Evolutionary conservation across 2,113 vertebrate species (phyloP).

Genomic region (Raja brachyura): DNA sequence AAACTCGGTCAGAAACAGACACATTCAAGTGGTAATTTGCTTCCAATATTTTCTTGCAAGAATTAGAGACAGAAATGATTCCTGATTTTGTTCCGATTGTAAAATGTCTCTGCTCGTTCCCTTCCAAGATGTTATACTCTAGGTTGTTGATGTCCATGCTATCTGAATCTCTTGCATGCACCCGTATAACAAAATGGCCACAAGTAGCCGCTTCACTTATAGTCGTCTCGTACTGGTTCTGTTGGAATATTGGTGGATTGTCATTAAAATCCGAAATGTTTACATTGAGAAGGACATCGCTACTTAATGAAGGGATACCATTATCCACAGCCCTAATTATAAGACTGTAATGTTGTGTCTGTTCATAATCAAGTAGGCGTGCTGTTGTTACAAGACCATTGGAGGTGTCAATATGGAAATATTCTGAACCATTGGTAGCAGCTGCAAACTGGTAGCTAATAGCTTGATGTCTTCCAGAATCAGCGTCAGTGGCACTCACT

Average conservation of each 20-base stretch:
- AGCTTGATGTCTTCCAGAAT: constrained; percentile 75
- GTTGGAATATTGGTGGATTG: constrained; percentile 81
- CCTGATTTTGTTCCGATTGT: constrained; percentile 86
- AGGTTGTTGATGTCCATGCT: constrained; percentile 63
- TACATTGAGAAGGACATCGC: constrained; percentile 67
- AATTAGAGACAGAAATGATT: constrained; percentile 84
- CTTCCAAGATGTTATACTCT: constrained; percentile 85
- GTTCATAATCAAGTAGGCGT: constrained; percentile 78
- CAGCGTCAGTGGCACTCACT: constrained; percentile 71
- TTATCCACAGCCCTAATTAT: constrained; percentile 76
- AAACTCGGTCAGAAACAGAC: constrained; percentile 88
- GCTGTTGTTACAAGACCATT: constrained; percentile 74
- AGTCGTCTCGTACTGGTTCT: constrained; percentile 71
- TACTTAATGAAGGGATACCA: constrained; percentile 67
- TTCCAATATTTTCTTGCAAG: constrained; percentile 78
- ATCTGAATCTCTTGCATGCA: constrained; percentile 86
- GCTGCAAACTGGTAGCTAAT: constrained; percentile 73
- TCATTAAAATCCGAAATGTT: constrained; percentile 86
- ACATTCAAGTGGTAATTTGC: constrained; percentile 78
- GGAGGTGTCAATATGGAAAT: constrained; percentile 71
- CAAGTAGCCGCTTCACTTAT: constrained; percentile 85
- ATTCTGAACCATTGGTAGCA: constrained; percentile 62
- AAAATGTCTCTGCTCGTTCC: constrained; percentile 84
- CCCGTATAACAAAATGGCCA: constrained; percentile 84
- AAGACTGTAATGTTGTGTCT: constrained; percentile 64